Evolutionary conservation across 1,140 invertebrate species (phyloP).

Genomic region (Asobara japonica): DNA sequence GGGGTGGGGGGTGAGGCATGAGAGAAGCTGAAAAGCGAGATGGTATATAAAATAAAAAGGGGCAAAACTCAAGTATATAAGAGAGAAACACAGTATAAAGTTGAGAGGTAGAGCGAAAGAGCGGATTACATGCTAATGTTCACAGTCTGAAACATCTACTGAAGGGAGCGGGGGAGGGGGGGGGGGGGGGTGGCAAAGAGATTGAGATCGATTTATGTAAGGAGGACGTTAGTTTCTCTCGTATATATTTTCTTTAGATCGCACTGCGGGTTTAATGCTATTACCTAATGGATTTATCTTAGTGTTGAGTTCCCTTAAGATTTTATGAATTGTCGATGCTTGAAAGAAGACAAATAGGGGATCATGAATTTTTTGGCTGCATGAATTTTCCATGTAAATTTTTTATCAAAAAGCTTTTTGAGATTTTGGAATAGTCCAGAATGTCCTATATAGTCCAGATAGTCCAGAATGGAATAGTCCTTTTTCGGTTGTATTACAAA

Average conservation of each 20-base stretch:
- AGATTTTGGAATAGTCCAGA: no score
- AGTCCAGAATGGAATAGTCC: no score
- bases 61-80: background rate
- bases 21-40: background rate
- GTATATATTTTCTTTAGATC: constrained; percentile 10
- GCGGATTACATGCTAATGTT: constrained; percentile 34
- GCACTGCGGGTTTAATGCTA: constrained; percentile 18
- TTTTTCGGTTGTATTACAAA: no score
- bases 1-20: background rate
- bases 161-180: no score
- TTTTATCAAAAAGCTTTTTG: no score
- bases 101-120: constrained; percentile 12
- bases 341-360: no score
- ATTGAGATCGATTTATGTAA: constrained; percentile 30
- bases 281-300: constrained; percentile 32
- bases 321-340: background rate
- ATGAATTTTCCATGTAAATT: no score
- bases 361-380: no score
- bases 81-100: background rate
- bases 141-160: background rate
- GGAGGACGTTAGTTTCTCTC: constrained; percentile 23
- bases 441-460: no score
- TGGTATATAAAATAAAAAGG: background rate
- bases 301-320: background rate
- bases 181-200: no score